phyloP scores from a whole-genome alignment of 2,888 invertebrate genomes.

The Macrosiphum euphorbiae region DNA sequence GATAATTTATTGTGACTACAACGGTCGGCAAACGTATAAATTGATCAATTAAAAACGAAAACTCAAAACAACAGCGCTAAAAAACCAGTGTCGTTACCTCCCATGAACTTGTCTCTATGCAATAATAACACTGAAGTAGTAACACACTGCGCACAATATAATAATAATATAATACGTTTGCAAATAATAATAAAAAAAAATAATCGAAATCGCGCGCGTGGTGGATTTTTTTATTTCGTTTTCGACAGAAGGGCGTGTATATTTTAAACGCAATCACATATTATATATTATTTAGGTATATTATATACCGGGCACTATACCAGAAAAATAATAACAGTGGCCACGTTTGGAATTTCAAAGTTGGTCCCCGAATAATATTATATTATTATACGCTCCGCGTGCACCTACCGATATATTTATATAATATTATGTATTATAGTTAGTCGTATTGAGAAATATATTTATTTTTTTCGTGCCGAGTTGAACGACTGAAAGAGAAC shows the following conservation, averaged over 20 bases:
- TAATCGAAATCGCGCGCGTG: neutral
- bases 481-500: neutral
- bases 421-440: neutral
- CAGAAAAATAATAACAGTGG: neutral
- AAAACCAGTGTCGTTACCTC: slow-evolving; percentile 48
- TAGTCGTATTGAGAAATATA: neutral
- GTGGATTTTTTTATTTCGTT: neutral
- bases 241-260: slow-evolving; percentile 24
- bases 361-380: neutral
- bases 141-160: neutral
- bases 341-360: neutral
- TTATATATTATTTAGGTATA: neutral
- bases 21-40: slow-evolving; percentile 14
- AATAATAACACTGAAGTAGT: neutral
- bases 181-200: neutral
- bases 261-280: neutral
- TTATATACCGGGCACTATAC: neutral
- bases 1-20: slow-evolving; percentile 53
- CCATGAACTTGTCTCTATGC: slow-evolving; percentile 22
- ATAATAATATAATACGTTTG: slow-evolving; percentile 9
- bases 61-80: slow-evolving; percentile 32
- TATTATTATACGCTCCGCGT: neutral
- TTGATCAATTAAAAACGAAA: slow-evolving; percentile 51
- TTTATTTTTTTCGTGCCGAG: neutral
- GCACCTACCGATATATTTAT: neutral